phyloP scores from a whole-genome alignment of 2,797 vertebrate genomes.

The Chiroxiphia lanceolata region DNA sequence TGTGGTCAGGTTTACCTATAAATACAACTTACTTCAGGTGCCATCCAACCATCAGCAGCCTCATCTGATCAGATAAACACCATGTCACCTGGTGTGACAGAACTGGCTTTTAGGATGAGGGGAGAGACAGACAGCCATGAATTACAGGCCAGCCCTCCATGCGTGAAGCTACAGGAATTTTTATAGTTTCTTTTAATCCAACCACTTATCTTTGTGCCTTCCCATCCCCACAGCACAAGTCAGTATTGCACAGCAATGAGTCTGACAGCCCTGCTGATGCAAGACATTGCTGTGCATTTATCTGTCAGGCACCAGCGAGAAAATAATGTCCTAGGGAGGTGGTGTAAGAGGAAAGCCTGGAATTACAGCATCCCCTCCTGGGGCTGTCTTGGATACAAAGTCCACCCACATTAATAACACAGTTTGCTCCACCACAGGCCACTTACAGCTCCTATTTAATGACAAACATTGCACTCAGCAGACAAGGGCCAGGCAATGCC shows the following conservation, averaged over 20 bases:
- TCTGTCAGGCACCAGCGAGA: neutral
- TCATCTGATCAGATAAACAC: neutral
- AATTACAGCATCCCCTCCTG: conserved; percentile 35
- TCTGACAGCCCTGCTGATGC: neutral
- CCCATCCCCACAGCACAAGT: neutral
- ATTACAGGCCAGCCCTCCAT: neutral
- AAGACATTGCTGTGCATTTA: neutral
- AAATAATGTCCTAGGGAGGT: conserved; percentile 26
- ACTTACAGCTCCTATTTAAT: neutral
- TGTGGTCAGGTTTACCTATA: neutral
- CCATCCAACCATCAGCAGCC: neutral
- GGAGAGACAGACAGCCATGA: neutral
- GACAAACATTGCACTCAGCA: neutral
- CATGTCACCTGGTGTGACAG: neutral
- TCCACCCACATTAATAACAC: neutral
- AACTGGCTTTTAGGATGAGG: neutral
- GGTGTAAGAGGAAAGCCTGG: conserved; percentile 9
- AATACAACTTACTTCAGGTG: neutral
- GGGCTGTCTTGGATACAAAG: neutral
- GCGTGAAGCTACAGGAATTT: neutral
- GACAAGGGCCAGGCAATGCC: neutral
- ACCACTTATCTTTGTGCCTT: neutral
- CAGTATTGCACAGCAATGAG: neutral
- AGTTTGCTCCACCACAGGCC: neutral
- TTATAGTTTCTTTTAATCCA: neutral